Conservation (phyloP, 1,140 invertebrate species). For the Papilio machaon region DNA sequence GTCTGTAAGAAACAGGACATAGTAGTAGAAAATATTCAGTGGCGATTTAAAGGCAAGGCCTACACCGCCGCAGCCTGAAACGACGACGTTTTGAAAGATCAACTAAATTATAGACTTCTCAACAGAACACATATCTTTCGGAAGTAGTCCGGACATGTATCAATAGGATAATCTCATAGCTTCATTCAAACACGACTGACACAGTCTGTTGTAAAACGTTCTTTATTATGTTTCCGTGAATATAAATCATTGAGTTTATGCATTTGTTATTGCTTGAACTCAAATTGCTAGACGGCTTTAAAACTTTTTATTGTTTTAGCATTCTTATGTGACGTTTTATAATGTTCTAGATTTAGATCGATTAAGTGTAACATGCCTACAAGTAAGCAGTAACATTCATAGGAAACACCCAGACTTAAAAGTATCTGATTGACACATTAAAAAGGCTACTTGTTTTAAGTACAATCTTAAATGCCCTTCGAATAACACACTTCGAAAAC, state of each 20-base stretch:
- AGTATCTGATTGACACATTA: not conserved
- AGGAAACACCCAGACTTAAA: not conserved
- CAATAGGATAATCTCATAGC: constrained; percentile 47
- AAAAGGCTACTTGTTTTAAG: not conserved
- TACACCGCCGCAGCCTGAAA: not conserved
- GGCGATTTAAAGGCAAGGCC: no score
- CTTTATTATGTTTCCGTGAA: constrained; percentile 60
- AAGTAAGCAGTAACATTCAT: not conserved
- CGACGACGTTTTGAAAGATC: not conserved
- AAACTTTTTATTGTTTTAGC: constrained; percentile 9
- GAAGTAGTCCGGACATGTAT: constrained; percentile 49
- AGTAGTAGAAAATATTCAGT: no score
- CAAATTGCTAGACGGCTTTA: constrained; percentile 30
- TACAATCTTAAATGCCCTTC: not conserved
- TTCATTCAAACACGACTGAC: constrained; percentile 46
- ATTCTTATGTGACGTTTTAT: constrained; percentile 2
- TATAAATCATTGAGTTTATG: constrained; percentile 63
- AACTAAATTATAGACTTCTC: not conserved
- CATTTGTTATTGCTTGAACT: constrained; percentile 52
- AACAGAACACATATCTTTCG: constrained; percentile 39
- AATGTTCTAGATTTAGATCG: constrained; percentile 5
- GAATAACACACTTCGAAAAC: not conserved
- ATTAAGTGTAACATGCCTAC: not conserved
- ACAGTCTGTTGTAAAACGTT: constrained; percentile 51
- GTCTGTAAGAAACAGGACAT: no score